A percentile compares a stretch with the other conserved stretches of the same genome.
phyloP scores from a whole-genome alignment of 2,888 invertebrate species.

The Myathropa florea region DNA sequence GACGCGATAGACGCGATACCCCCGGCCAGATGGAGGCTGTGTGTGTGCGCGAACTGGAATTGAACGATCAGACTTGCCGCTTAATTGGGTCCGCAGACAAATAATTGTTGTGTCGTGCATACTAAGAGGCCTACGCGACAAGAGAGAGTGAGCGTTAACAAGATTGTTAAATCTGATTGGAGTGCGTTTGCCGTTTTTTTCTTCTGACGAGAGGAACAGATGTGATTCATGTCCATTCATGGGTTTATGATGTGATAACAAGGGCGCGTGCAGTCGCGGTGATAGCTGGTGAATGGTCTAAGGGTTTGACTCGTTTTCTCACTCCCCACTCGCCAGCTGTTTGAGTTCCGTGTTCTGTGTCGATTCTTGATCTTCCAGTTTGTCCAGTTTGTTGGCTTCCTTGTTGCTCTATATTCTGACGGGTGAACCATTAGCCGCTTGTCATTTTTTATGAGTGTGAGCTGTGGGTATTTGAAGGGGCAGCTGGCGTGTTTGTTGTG shows the following conservation, averaged over 20 bases:
- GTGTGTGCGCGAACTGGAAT: slow-evolving; percentile 8
- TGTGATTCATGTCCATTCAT: not conserved
- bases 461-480: not conserved
- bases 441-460: not conserved
- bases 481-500: not conserved
- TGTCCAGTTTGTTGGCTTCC: not conserved
- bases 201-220: not conserved
- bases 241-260: not conserved
- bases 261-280: not conserved
- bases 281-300: not conserved
- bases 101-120: slow-evolving; percentile 8
- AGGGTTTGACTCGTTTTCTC: too few relatives aligned
- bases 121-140: not conserved
- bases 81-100: slow-evolving; percentile 11
- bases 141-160: not conserved
- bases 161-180: not conserved
- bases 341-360: not conserved
- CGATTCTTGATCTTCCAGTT: not conserved
- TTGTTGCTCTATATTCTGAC: not conserved
- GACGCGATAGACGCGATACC: not conserved
- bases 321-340: too few relatives aligned
- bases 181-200: not conserved
- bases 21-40: not conserved
- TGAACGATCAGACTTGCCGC: slow-evolving; percentile 5
- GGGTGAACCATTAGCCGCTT: not conserved